Evolutionary conservation across 2,888 invertebrate genomes (phyloP).

Genomic region (Horisme vitalbata): DNA sequence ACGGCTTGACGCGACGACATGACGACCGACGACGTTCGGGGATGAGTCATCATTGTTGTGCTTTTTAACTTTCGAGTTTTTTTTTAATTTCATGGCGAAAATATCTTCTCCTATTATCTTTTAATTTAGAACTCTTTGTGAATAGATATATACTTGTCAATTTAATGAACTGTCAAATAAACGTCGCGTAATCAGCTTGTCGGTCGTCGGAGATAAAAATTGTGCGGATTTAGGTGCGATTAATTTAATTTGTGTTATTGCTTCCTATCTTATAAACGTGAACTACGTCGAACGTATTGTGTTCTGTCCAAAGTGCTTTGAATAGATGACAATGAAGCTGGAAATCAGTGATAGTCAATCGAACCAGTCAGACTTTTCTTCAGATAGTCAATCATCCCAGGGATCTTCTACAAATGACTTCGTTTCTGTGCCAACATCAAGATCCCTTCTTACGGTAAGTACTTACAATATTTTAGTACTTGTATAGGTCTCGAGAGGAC

Average conservation of each 20-base stretch:
- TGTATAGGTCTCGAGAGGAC: too few species aligned
- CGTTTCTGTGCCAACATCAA: conserved; percentile 60
- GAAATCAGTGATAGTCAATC: conserved; percentile 84
- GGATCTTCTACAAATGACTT: conserved; percentile 80
- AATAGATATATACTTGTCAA: conserved; percentile 41
- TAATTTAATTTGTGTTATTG: conserved; percentile 4
- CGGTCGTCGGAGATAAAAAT: conserved; percentile 37
- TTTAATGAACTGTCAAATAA: conserved; percentile 62
- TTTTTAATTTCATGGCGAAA: too few species aligned
- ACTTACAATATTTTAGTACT: too few species aligned
- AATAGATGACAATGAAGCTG: conserved; percentile 82
- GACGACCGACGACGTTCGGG: too few species aligned
- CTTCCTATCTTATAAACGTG: conserved; percentile 15
- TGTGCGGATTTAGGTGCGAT: conserved; percentile 46
- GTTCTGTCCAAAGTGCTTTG: conserved; percentile 42
- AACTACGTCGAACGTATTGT: conserved; percentile 39
- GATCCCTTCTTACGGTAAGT: conserved; percentile 70
- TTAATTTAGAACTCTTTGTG: too few species aligned
- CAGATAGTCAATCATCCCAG: conserved; percentile 84
- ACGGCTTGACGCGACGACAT: too few species aligned
- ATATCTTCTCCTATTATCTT: too few species aligned
- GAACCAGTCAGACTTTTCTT: conserved; percentile 84
- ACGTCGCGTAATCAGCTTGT: conserved; percentile 47
- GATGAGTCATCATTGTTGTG: conserved; percentile 79
- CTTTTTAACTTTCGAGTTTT: conserved; percentile 57